Percentiles rank a stretch among this genome's conserved stretches.
Evolutionary conservation across 2,888 invertebrate genomes (phyloP).

Genomic region (Sphecodes monilicornis): DNA sequence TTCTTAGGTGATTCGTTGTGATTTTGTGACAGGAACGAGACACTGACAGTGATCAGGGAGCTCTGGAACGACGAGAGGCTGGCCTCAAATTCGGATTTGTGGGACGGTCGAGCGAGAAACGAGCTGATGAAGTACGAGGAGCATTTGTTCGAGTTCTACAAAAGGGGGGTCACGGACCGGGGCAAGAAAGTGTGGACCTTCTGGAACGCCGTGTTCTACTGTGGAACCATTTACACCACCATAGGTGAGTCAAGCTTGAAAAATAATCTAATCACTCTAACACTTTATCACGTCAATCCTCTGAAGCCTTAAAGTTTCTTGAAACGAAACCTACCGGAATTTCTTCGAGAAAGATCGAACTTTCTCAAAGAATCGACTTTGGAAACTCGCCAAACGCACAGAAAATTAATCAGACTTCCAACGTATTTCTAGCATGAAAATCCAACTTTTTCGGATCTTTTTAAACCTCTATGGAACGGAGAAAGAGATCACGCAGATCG

Average conservation of each 20-base stretch:
- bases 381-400: neutral
- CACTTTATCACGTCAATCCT: neutral
- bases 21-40: slow-evolving; percentile 78
- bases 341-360: neutral
- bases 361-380: neutral
- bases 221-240: slow-evolving; percentile 95
- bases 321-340: neutral
- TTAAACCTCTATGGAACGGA: neutral
- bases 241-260: slow-evolving; percentile 88
- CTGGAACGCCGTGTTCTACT: slow-evolving; percentile 94
- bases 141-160: slow-evolving; percentile 85
- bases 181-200: slow-evolving; percentile 90
- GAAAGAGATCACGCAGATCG: neutral
- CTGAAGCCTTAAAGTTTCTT: neutral
- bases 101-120: slow-evolving; percentile 85
- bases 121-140: slow-evolving; percentile 86
- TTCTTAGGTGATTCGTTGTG: neutral
- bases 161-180: slow-evolving; percentile 84
- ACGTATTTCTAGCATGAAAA: neutral
- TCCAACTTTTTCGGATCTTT: neutral
- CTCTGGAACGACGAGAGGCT: slow-evolving; percentile 77
- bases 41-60: slow-evolving; percentile 77
- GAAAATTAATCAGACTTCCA: neutral
- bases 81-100: slow-evolving; percentile 81
- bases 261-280: neutral